Conservation (phyloP, 2,888 invertebrate genomes). For the Rotaria magnacalcarata region DNA sequence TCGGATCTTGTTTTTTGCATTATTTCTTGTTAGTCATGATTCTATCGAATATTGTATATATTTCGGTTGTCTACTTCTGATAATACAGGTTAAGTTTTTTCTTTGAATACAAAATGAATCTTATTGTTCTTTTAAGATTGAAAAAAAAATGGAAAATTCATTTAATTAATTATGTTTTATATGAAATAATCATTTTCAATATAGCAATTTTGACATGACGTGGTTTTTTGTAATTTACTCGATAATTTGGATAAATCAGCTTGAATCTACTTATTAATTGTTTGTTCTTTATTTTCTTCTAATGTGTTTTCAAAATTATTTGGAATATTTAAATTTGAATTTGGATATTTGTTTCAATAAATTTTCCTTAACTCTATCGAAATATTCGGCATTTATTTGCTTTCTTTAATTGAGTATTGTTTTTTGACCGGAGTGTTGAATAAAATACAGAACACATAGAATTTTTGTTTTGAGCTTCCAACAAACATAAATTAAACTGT, state of each 20-base stretch:
- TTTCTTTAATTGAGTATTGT: background rate
- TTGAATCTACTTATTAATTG: background rate
- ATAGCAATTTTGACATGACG: background rate
- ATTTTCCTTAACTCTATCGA: background rate
- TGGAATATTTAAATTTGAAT: slow-evolving; percentile 23
- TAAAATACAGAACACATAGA: no score
- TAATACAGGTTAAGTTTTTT: background rate
- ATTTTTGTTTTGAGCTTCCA: no score
- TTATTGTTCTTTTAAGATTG: no score
- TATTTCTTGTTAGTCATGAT: slow-evolving; percentile 21
- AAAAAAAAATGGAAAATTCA: background rate
- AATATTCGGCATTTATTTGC: background rate
- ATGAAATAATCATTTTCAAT: background rate
- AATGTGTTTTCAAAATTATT: slow-evolving; percentile 22
- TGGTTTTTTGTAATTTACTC: background rate
- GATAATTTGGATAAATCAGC: background rate
- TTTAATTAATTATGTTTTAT: slow-evolving; percentile 14
- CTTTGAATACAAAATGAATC: background rate
- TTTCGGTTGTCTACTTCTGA: background rate
- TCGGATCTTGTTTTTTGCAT: background rate
- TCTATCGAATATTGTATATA: background rate
- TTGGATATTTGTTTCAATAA: background rate
- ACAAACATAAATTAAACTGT: no score
- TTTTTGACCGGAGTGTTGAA: no score
- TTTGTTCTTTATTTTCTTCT: background rate